Conservation (phyloP, 2,888 invertebrate species). For the Nematopogon swammerdamellus region DNA sequence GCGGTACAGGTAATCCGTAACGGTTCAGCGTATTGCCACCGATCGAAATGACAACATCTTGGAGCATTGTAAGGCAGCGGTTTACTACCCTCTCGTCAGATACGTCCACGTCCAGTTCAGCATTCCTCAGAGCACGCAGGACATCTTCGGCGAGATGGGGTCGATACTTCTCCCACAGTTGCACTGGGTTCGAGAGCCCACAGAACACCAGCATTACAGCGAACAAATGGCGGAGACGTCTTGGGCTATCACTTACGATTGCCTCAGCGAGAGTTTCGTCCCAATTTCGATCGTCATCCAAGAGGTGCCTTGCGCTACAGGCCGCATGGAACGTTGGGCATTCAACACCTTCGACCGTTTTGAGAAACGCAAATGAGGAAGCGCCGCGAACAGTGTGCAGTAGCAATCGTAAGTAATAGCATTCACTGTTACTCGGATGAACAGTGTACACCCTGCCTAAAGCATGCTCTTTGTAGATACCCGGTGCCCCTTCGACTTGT, state of each 20-base stretch:
- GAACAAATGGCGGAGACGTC: conserved; percentile 11
- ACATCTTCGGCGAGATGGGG: conserved; percentile 15
- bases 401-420: conserved; percentile 2
- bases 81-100: conserved; percentile 8
- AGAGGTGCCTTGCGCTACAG: conserved; percentile 16
- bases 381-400: conserved; percentile 12
- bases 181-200: conserved; percentile 5
- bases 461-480: conserved; percentile 2
- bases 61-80: conserved; percentile 7
- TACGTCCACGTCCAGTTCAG: conserved; percentile 5
- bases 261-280: conserved; percentile 11
- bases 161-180: conserved; percentile 10
- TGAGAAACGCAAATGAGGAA: conserved; percentile 2
- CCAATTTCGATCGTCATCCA: conserved; percentile 23
- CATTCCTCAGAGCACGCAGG: conserved; percentile 5
- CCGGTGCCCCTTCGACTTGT: conserved; percentile 1
- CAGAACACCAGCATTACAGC: conserved; percentile 8
- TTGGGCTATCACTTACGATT: conserved; percentile 14
- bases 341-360: conserved; percentile 16
- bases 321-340: conserved; percentile 17
- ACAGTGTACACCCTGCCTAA: background rate
- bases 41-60: conserved; percentile 5
- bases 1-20: conserved; percentile 9
- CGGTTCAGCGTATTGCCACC: conserved; percentile 8
- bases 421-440: conserved; percentile 1